Percentiles rank a stretch among this genome's conserved stretches.
These are phyloP conservation scores for Actenoides lindsayi DNA, from an alignment of 2,113 vertebrate genomes.

Conservation along the genomic window DNA sequence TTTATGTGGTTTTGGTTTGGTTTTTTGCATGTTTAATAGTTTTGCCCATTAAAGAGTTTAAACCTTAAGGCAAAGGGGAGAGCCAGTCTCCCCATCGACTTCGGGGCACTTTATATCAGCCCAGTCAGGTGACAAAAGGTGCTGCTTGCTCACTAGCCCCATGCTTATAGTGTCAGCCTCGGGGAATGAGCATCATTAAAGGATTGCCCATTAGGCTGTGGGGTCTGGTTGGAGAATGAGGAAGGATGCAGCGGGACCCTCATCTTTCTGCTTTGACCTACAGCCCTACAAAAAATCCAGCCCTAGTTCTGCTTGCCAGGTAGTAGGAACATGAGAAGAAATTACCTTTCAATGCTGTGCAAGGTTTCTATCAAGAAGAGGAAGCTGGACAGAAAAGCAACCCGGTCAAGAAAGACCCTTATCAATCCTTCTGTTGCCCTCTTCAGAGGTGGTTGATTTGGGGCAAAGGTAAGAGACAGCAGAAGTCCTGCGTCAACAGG, in stretches of 20 bases:
- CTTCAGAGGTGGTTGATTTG: background rate
- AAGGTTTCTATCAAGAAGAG: background rate
- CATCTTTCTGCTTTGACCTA: background rate
- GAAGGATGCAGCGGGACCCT: background rate
- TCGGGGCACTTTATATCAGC: background rate
- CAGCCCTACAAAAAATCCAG: background rate
- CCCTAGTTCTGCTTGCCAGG: background rate
- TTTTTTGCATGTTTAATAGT: background rate
- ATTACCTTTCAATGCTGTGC: background rate
- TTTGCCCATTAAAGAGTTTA: background rate
- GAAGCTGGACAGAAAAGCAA: background rate
- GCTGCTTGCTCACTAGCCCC: background rate
- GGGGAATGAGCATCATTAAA: accelerated
- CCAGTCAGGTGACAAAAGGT: background rate
- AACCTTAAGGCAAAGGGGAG: background rate
- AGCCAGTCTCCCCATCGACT: background rate
- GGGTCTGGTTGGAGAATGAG: background rate
- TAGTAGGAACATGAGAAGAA: background rate
- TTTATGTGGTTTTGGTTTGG: too few relatives aligned
- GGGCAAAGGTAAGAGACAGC: background rate
- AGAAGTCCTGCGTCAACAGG: background rate
- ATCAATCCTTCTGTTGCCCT: background rate
- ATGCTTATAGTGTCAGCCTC: background rate
- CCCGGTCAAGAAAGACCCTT: background rate
- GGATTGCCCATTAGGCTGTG: background rate